Base-by-base conservation (phyloP, 2,888 invertebrate genomes). In the Nemotelus nigrinus region DNA sequence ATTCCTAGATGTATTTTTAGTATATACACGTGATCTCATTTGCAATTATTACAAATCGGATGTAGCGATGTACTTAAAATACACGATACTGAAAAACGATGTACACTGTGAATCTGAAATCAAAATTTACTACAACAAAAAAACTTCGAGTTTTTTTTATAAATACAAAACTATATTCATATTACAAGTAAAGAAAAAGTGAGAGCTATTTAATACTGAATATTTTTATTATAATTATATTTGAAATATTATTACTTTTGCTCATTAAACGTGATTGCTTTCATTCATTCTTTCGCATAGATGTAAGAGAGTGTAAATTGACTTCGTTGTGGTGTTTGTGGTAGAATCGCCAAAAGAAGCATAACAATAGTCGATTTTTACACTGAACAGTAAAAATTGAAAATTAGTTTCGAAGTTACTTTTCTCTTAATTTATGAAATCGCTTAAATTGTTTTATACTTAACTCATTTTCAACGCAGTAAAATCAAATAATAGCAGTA, bases 1-100 rank as follows among this genome's bases (percentile, higher is more conserved):
- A 47, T 58, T 72, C 72, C 57, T 72, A 72, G 58, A 72, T 60
- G 72, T 74, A 74, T 74, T 74, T 74, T 63, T 74, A 74, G 74
- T 63, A 65, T 76, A 76, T 76, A 67, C 67, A 76, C 58, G 76
- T 76, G 76, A 76, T 76, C 76, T 76, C 76, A 76, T 76, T 76
- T 76, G 76, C 67, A 76, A 63, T 77, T 70, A 60, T 48, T 60
- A 74, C 63, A 74, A 63, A 74, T 74, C 50, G n/a, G 74, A 74
- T 63, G 45, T 39, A 72, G 47, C 50, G 60, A 63, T 63, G 74
- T 74, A 74, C 60, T 63, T 74, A 74, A 74, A 43, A 63, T 74
- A 74, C 60, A 47, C 41, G 47, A 47, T 48, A 44, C 43, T 7
- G 41, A 60, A 60, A n/a, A 41, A 10, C 41, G 10, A 53, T 57